Conservation (phyloP, 2,113 vertebrate species). For the Corythaeola cristata region DNA sequence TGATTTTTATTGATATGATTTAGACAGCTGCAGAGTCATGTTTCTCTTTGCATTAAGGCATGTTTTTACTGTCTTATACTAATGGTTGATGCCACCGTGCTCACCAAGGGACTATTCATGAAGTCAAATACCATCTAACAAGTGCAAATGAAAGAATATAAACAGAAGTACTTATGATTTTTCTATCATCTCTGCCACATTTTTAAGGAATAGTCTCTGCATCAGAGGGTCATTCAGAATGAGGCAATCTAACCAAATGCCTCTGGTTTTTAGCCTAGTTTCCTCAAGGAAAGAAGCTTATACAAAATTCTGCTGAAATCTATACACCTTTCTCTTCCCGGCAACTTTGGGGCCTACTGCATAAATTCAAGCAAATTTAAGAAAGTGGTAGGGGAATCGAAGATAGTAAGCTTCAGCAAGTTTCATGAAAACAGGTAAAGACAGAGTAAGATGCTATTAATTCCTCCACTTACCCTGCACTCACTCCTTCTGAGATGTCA, state of each 20-base stretch:
- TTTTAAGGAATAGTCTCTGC: background rate
- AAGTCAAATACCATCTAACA: background rate
- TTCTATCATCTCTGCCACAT: background rate
- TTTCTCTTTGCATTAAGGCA: background rate
- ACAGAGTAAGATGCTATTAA: background rate
- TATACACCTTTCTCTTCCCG: background rate
- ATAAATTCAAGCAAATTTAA: background rate
- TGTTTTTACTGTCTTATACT: background rate
- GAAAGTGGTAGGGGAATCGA: background rate
- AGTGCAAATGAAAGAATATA: background rate
- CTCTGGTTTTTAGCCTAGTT: background rate
- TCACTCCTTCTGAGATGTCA: background rate
- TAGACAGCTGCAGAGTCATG: background rate
- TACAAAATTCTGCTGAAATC: background rate
- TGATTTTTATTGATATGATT: constrained; percentile 3
- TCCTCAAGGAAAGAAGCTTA: background rate
- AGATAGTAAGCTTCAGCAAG: background rate
- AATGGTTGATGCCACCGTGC: background rate
- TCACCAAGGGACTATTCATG: background rate
- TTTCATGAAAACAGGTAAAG: background rate
- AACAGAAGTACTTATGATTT: background rate
- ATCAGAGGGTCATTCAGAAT: background rate
- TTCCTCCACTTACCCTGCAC: background rate
- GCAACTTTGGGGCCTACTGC: background rate
- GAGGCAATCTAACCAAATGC: background rate